A percentile compares a stretch with the other conserved stretches of the same genome.
Conservation (phyloP, 2,113 vertebrate species). For the Tachycineta bicolor region DNA sequence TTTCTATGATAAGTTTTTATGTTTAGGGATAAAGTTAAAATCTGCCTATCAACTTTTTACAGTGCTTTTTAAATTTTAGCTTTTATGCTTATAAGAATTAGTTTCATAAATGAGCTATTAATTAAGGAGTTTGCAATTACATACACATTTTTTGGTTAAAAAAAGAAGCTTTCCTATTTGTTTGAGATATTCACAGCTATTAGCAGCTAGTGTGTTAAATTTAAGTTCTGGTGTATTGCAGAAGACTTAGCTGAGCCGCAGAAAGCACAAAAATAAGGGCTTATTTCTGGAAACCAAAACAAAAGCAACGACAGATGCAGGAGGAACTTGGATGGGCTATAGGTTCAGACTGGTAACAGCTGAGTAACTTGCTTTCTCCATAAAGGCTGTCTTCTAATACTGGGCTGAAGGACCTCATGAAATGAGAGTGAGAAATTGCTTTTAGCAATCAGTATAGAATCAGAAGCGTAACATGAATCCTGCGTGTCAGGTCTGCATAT, state of each 20-base stretch:
- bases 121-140: not conserved
- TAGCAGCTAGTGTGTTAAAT: not conserved
- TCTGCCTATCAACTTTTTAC: not conserved
- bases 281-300: not conserved
- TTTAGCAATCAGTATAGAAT: not conserved
- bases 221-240: not conserved
- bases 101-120: not conserved
- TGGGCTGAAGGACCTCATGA: not conserved
- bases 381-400: not conserved
- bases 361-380: not conserved
- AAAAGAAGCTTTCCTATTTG: not conserved
- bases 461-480: not conserved
- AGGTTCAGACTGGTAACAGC: not conserved
- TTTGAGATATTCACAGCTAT: not conserved
- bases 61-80: not conserved
- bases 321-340: not conserved
- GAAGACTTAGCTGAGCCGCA: not conserved
- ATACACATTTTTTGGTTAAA: not conserved
- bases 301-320: not conserved
- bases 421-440: not conserved
- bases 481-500: rapidly evolving
- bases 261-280: not conserved
- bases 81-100: not conserved
- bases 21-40: not conserved
- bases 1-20: not conserved